Evolutionary conservation across 1,140 invertebrate species (phyloP), one percentile per base, ranked within the genome.

Genomic region (Atta colombica): DNA sequence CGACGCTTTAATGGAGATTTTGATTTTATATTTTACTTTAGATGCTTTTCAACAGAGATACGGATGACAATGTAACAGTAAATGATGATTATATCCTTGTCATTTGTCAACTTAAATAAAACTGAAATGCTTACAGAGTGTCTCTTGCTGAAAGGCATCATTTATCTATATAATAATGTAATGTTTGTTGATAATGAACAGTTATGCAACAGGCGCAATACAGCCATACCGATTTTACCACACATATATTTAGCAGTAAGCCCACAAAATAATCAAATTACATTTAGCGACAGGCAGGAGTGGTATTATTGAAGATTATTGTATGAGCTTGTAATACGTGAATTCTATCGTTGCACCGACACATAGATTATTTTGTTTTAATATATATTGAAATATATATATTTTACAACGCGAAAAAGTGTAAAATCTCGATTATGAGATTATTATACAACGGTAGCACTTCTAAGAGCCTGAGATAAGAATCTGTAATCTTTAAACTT

Each of bases 311-410:
- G 65, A 51, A 80, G 2, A 80, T 14, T 25, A 71, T 80, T 39
- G 14, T 78, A 78, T 28, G 10, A 28, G 77, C 60, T 66, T 45
- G 21, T 78, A 80, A 80, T 6, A 80, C 69, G 21, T 81, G 49
- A 81, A 55, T 39, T 69, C 6, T 69, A 69, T 71, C 7, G n/a
- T 80, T 66, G 75, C 63, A 81, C 31, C 6, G 14, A 81, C 28
- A 51, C 31, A 31, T 31, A 51, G 28, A 55, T 80, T 49, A 5
- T 55, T 55, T 81, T 55, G 16, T 63, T 49, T 51, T 58, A 55
- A 5, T n/a, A 18, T 53, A 49, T 65, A 35, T 5, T 39, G 49
- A 63, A 18, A 49, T 14, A 49, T 66, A 49, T 66, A 45, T 78
- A 49, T 78, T 78, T 78, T 78, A 66, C 60, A 71, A 35, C 10